Base-by-base conservation (phyloP, 2,797 vertebrate species). In the Neosalanx taihuensis region DNA sequence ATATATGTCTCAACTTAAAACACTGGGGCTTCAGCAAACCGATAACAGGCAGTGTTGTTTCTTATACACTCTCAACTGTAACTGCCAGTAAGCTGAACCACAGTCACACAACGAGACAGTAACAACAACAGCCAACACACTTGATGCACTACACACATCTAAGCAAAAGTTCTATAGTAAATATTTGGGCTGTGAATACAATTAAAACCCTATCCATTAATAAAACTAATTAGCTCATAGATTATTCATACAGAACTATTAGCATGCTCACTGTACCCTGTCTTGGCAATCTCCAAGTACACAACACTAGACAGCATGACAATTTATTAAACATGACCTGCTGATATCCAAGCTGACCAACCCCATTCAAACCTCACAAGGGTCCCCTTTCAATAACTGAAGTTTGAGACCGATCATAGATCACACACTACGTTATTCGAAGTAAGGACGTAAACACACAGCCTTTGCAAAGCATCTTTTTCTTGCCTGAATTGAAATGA, bases 401-500 rank as follows among this genome's bases (percentile, higher is more conserved):
- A 85, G 71, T 87, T 88, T 77, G 18, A 83, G 26, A 75, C 71
- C 23, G 23, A 72, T 74, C 70, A 79, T 29, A 77, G 20, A 77
- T 79, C 76, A 79, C 6, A 79, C 64, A 76, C 61, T 2, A 71
- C 30, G 0, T 72, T 20, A 2, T 17, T 1, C 76, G 35, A 15
- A 35, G 72, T 69, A 58, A 37, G 41, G 18, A 56, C 6, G 18
- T 6, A 56, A 17, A 56, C 17, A 56, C 18, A 56, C 18, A 56
- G 41, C 41, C 41, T 6, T 12, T 41, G 3, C 7, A 13, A 41
- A 74, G 49, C 23, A 29, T 65, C 70, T 20, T 69, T 69, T 61
- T 64, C 23, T 72, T 75, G 12, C 20, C 46, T n/a, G 18, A 46
- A 56, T 3, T 35, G 33, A 65, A 46, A 3, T 71, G 18, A 56